These are phyloP conservation scores for Hydrotaea diabolus DNA, from an alignment of 2,888 invertebrate species.

Conservation along the genomic window DNA sequence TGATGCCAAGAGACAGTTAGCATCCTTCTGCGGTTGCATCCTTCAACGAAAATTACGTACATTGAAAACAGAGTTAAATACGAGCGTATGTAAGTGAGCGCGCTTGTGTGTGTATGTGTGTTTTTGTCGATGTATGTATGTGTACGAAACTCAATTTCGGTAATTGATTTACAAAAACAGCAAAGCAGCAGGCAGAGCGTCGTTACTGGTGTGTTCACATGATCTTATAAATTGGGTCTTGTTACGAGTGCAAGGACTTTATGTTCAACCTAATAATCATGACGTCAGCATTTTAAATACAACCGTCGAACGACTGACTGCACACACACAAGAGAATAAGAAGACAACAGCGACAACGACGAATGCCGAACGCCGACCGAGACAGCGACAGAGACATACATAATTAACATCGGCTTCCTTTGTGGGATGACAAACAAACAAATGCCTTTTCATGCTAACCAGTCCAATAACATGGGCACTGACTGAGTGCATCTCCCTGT, in stretches of 20 bases:
- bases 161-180: conserved; percentile 65
- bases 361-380: background rate
- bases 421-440: background rate
- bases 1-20: background rate
- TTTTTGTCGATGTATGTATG: background rate
- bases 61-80: background rate
- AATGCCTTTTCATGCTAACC: background rate
- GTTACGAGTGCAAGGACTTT: conserved; percentile 67
- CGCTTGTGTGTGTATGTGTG: background rate
- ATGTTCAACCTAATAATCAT: conserved; percentile 47
- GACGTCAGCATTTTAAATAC: conserved; percentile 68
- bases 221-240: conserved; percentile 67
- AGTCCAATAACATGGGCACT: background rate
- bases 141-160: conserved; percentile 57
- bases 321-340: conserved; percentile 7
- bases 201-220: conserved; percentile 57
- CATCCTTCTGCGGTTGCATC: background rate
- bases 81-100: background rate
- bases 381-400: conserved; percentile 4
- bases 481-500: background rate
- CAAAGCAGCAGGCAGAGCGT: conserved; percentile 1
- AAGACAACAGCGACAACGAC: background rate
- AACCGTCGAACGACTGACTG: conserved; percentile 29
- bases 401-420: background rate
- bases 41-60: background rate